Conservation (phyloP, 2,113 vertebrate species). For the Corydoras maculifer region DNA sequence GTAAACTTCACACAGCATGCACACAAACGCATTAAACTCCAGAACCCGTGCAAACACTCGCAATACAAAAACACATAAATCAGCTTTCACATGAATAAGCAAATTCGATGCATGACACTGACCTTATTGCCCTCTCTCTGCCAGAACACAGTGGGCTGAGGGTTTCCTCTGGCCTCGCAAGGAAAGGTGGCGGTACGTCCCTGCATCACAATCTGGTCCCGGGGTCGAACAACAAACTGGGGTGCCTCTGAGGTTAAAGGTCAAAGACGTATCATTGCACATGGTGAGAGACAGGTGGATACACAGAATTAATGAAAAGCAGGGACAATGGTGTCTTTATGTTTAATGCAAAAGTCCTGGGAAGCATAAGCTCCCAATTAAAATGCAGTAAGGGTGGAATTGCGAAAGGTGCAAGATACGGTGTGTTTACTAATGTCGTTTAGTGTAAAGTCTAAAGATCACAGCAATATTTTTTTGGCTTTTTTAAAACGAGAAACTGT, state of each 20-base stretch:
- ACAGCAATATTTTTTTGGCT: not conserved
- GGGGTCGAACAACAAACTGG: conserved; percentile 93
- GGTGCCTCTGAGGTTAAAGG: conserved; percentile 78
- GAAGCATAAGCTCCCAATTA: conserved; percentile 14
- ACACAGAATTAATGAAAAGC: not conserved
- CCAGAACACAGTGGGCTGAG: conserved; percentile 97
- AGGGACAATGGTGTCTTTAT: conserved; percentile 5
- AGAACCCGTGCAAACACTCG: too few relatives aligned
- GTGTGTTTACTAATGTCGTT: conserved; percentile 27
- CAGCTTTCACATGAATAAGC: not conserved
- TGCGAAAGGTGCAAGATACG: conserved; percentile 19
- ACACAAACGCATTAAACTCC: too few relatives aligned
- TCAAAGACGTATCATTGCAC: conserved; percentile 22
- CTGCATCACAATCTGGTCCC: conserved; percentile 96
- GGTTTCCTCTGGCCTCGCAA: conserved; percentile 96
- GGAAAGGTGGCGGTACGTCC: conserved; percentile 91
- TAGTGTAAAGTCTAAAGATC: conserved; percentile 22
- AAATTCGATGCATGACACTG: conserved; percentile 33
- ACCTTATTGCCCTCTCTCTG: conserved; percentile 98
- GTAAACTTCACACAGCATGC: too few relatives aligned
- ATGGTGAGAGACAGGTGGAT: conserved; percentile 7
- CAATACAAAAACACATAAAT: conserved; percentile 3
- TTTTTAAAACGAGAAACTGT: too few relatives aligned
- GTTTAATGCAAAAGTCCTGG: conserved; percentile 31
- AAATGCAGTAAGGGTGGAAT: conserved; percentile 7